These are phyloP conservation scores for Thymelicus lineola DNA, from an alignment of 2,888 invertebrate species.

Conservation along the genomic window DNA sequence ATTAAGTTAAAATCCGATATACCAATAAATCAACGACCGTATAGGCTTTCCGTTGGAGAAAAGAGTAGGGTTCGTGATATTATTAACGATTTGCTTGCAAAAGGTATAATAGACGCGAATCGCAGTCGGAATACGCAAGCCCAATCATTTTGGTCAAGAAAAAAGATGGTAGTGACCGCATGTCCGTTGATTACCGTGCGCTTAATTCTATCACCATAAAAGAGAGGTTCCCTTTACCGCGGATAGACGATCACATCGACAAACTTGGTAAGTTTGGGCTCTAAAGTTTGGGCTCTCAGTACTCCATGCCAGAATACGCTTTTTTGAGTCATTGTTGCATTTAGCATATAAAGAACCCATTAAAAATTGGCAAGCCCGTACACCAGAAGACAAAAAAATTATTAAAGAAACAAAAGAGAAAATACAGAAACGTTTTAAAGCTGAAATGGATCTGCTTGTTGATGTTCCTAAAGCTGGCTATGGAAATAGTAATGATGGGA, in stretches of 20 bases:
- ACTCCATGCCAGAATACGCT: neutral
- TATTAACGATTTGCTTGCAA: neutral
- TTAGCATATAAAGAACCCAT: neutral
- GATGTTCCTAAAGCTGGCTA: neutral
- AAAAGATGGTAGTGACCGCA: neutral
- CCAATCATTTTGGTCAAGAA: neutral
- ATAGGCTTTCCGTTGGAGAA: neutral
- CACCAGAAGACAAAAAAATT: neutral
- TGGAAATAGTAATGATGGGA: too few species aligned
- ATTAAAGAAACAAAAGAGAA: neutral
- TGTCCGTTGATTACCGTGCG: too few species aligned
- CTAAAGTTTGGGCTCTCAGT: neutral
- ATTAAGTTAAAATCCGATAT: neutral
- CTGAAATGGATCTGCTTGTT: neutral
- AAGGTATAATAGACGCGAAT: neutral
- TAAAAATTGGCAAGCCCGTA: neutral
- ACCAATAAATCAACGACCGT: neutral
- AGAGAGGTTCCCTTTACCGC: neutral
- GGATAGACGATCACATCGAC: neutral
- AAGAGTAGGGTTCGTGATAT: neutral
- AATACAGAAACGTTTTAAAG: neutral
- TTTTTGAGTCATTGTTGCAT: neutral
- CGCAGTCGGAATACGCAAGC: neutral
- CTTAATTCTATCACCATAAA: neutral
- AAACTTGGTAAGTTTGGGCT: conserved; percentile 1